Evolutionary conservation across 2,888 invertebrate genomes (phyloP).

Genomic region (Troilus luridus): DNA sequence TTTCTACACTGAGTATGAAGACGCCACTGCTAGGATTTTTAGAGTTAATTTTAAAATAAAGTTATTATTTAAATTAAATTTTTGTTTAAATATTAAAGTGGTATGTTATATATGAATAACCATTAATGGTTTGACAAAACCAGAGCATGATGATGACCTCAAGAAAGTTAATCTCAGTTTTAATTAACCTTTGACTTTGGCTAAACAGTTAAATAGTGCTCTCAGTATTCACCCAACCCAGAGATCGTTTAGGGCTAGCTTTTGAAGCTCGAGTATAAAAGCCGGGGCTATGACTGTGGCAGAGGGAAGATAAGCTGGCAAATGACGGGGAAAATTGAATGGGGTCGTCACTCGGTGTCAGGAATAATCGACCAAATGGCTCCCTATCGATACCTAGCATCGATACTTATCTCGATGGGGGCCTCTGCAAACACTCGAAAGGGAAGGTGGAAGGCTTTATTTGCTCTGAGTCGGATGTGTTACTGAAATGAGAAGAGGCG

Average conservation of each 20-base stretch:
- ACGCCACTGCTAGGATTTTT: too few relatives aligned
- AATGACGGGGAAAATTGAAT: constrained; percentile 12
- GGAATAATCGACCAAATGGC: not conserved
- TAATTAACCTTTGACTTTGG: not conserved
- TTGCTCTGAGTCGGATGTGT: not conserved
- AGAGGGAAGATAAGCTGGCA: not conserved
- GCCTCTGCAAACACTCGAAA: not conserved
- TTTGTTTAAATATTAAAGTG: too few relatives aligned
- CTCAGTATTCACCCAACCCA: not conserved
- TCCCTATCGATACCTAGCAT: not conserved
- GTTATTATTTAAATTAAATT: too few relatives aligned
- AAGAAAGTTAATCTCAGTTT: not conserved
- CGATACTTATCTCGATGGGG: not conserved
- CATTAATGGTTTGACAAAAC: too few relatives aligned
- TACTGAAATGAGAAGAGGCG: not conserved
- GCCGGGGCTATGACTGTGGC: not conserved
- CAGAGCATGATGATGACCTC: too few relatives aligned
- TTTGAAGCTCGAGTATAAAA: not conserved
- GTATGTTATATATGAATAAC: too few relatives aligned
- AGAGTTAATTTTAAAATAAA: too few relatives aligned
- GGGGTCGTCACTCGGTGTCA: not conserved
- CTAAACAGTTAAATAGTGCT: not conserved
- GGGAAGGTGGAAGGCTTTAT: constrained; percentile 4
- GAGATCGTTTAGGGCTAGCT: not conserved
- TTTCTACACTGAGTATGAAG: too few relatives aligned